Conservation (phyloP, 2,797 vertebrate genomes). For the Tolypeutes matacus region DNA sequence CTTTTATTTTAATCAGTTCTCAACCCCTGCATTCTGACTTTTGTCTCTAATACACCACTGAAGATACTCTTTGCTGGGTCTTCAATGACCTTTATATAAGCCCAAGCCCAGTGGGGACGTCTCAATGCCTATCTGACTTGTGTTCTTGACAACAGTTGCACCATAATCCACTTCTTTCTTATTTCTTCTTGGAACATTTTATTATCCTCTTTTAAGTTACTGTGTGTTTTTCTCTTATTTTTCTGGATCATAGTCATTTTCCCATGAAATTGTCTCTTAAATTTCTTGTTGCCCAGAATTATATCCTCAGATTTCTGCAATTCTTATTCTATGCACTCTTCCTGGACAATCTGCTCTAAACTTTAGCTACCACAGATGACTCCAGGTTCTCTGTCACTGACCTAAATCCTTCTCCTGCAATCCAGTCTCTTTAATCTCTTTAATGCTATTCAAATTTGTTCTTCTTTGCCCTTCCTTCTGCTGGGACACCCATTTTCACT, state of each 20-base stretch:
- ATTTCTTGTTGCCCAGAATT: background rate
- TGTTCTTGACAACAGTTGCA: accelerated
- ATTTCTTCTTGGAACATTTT: background rate
- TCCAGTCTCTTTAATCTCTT: background rate
- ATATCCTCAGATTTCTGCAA: background rate
- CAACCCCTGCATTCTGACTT: background rate
- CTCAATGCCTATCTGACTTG: background rate
- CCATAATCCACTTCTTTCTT: background rate
- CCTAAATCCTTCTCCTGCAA: background rate
- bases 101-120: background rate
- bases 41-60: accelerated
- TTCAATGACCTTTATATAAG: accelerated
- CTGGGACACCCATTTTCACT: background rate
- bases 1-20: background rate
- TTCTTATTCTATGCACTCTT: background rate
- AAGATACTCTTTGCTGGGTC: accelerated
- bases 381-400: background rate
- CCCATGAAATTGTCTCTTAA: background rate
- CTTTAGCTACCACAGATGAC: no score
- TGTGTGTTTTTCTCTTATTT: background rate
- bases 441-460: background rate
- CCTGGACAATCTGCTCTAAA: background rate
- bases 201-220: background rate
- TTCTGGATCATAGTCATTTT: background rate
- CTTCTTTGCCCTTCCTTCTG: background rate